Percentiles rank a stretch among this genome's conserved stretches.
phyloP scores from a whole-genome alignment of 1,140 invertebrate genomes.

The Apis dorsata region DNA sequence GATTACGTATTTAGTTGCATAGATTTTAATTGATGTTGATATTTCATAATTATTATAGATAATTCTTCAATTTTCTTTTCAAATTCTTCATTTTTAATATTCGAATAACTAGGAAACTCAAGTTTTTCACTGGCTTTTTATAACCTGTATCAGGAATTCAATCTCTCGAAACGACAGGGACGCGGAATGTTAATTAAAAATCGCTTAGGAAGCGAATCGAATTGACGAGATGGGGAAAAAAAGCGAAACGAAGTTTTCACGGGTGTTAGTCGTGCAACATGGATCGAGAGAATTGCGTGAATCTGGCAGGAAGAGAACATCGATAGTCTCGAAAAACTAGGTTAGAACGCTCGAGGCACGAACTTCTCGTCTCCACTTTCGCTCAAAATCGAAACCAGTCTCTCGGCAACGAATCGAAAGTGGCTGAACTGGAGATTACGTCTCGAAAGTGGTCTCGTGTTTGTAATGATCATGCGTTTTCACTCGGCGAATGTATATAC shows the following conservation, averaged over 20 bases:
- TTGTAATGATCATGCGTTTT: conserved; percentile 1
- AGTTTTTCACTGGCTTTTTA: too few species aligned
- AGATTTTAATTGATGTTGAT: too few species aligned
- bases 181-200: not conserved
- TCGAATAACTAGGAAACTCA: too few species aligned
- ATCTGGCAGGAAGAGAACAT: conserved; percentile 29
- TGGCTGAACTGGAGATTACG: conserved; percentile 39
- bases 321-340: conserved; percentile 48
- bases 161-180: not conserved
- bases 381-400: conserved; percentile 64
- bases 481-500: not conserved
- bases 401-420: conserved; percentile 52
- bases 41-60: too few species aligned
- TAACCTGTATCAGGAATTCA: not conserved
- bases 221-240: not conserved
- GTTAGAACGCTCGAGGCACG: conserved; percentile 51
- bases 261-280: conserved; percentile 44
- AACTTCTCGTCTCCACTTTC: conserved; percentile 61
- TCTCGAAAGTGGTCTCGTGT: conserved; percentile 48
- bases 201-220: not conserved
- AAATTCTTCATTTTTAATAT: too few species aligned
- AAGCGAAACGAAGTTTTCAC: conserved; percentile 27
- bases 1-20: too few species aligned
- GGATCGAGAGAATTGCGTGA: conserved; percentile 43
- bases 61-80: too few species aligned